Percentiles rank a stretch among this genome's conserved stretches.
phyloP scores from a whole-genome alignment of 2,888 invertebrate species.

The Eugnorisma glareosa region DNA sequence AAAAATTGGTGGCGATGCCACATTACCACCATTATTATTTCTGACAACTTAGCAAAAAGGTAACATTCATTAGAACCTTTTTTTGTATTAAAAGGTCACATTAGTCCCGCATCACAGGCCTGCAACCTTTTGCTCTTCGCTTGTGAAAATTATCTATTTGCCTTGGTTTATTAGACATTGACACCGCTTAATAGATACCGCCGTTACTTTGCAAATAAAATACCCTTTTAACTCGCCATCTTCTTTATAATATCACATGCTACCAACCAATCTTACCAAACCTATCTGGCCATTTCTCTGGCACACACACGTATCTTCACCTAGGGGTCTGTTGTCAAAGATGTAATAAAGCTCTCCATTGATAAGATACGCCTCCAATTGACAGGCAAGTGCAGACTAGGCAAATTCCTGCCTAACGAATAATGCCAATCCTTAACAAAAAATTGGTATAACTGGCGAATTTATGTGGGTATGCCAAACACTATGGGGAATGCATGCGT shows the following conservation, averaged over 20 bases:
- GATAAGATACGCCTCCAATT: conserved; percentile 17
- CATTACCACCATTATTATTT: neutral
- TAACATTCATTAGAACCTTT: neutral
- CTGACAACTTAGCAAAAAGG: neutral
- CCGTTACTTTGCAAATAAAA: neutral
- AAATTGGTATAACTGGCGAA: neutral
- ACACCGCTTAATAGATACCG: too few species aligned
- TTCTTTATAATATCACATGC: neutral
- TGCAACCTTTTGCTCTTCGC: neutral
- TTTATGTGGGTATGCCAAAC: neutral
- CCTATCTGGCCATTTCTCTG: neutral
- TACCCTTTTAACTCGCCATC: too few species aligned
- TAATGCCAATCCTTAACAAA: neutral
- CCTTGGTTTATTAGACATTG: neutral
- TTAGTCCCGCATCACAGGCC: neutral
- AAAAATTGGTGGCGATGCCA: neutral
- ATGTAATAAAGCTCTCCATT: neutral
- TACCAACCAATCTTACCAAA: neutral
- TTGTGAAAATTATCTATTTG: neutral
- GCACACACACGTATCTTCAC: neutral
- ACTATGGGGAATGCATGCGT: neutral
- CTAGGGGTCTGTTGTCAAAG: neutral
- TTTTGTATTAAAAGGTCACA: neutral
- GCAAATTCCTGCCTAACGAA: conserved; percentile 2
- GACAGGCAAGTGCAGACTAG: neutral